These are phyloP conservation scores for Stercorarius parasiticus DNA, from an alignment of 2,113 vertebrate species.

Conservation along the genomic window DNA sequence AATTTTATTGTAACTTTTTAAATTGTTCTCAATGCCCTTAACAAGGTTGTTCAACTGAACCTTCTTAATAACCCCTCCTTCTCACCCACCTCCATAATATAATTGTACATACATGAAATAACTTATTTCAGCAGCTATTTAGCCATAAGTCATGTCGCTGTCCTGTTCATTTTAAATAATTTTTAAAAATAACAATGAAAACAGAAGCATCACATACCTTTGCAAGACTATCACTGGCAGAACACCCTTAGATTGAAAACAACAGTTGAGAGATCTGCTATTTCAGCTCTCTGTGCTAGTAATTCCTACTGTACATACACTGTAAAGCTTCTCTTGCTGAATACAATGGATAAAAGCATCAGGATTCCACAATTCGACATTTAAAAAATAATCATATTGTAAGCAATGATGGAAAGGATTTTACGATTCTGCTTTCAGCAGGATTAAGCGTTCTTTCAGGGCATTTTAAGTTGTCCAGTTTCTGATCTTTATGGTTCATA, in stretches of 20 bases:
- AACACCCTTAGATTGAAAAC: neutral
- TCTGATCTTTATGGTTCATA: conserved; percentile 3
- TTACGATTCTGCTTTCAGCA: neutral
- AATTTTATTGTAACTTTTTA: neutral
- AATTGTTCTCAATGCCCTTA: neutral
- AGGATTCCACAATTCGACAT: neutral
- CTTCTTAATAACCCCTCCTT: neutral
- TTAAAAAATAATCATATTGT: neutral
- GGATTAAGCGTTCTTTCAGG: neutral
- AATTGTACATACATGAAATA: neutral
- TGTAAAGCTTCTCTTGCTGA: neutral
- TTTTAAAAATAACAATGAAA: neutral
- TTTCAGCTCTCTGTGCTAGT: neutral
- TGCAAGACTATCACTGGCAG: neutral
- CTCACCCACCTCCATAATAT: neutral
- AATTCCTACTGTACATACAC: neutral
- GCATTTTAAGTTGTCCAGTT: neutral
- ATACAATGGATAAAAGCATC: neutral
- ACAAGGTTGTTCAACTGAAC: neutral
- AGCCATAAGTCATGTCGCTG: neutral
- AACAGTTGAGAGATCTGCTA: neutral
- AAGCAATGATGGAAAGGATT: neutral
- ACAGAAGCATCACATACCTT: neutral
- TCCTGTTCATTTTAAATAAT: neutral
- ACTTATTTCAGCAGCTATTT: neutral